phyloP scores from a whole-genome alignment of 2,113 vertebrate genomes.

The Heterotis niloticus region DNA sequence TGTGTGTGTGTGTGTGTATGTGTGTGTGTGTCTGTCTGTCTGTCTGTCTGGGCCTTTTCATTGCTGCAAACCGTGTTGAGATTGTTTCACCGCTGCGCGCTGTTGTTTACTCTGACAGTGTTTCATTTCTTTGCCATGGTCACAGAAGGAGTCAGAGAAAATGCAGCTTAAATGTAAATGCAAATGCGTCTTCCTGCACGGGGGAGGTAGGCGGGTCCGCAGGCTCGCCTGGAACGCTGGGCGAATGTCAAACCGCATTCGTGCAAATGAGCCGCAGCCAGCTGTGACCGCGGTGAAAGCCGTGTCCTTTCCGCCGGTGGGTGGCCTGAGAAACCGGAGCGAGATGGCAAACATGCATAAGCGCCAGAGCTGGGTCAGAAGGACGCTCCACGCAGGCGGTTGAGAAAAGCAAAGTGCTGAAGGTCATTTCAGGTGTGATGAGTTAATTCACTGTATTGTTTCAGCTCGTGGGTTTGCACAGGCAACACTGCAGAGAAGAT shows the following conservation, averaged over 20 bases:
- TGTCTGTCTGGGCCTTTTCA: too few relatives aligned
- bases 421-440: neutral
- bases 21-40: too few relatives aligned
- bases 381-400: neutral
- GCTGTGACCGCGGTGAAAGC: neutral
- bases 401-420: neutral
- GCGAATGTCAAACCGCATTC: neutral
- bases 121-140: neutral
- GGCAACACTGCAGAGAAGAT: neutral
- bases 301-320: constrained; percentile 7
- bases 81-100: neutral
- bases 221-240: neutral
- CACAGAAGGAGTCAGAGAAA: neutral
- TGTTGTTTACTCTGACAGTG: neutral
- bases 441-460: neutral
- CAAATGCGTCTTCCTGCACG: neutral
- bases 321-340: neutral
- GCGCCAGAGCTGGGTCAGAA: neutral
- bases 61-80: too few relatives aligned
- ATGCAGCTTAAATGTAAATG: constrained; percentile 16
- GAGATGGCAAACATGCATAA: constrained; percentile 17
- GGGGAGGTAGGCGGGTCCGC: neutral
- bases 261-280: neutral
- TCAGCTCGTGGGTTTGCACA: neutral
- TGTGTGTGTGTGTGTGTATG: too few relatives aligned